Evolutionary conservation across 2,888 invertebrate genomes (phyloP).

Genomic region (Monopis laevigella): DNA sequence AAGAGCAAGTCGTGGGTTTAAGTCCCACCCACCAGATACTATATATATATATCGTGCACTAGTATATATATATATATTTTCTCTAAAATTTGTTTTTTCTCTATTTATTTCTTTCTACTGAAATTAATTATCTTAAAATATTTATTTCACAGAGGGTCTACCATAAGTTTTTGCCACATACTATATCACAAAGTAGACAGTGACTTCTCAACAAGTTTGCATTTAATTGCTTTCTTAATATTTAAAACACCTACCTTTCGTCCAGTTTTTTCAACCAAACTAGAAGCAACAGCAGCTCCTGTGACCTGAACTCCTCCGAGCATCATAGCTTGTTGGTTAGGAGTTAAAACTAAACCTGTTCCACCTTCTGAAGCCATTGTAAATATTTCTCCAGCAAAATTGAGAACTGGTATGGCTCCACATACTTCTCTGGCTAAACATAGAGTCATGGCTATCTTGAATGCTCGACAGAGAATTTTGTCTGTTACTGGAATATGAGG

Average conservation of each 20-base stretch:
- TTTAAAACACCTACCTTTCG: slow-evolving; percentile 35
- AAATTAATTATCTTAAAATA: too few species aligned
- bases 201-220: too few species aligned
- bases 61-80: too few species aligned
- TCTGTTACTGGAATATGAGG: slow-evolving; percentile 35
- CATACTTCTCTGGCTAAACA: slow-evolving; percentile 43
- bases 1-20: too few species aligned
- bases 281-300: slow-evolving; percentile 41
- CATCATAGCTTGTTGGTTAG: slow-evolving; percentile 55
- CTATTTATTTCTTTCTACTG: too few species aligned
- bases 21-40: too few species aligned
- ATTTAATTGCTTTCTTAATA: too few species aligned
- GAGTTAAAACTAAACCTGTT: slow-evolving; percentile 30
- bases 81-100: too few species aligned
- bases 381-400: slow-evolving; percentile 55
- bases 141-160: too few species aligned
- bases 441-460: slow-evolving; percentile 37
- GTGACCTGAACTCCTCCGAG: slow-evolving; percentile 46
- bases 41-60: too few species aligned
- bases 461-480: slow-evolving; percentile 41
- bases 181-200: too few species aligned
- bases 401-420: slow-evolving; percentile 45
- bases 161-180: too few species aligned
- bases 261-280: slow-evolving; percentile 44
- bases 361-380: slow-evolving; percentile 31